Percentiles rank a stretch among this genome's conserved stretches.
Conservation (phyloP, 30 jellyfish, hydroid and myxozoan species). For the Aurelia sp. region DNA sequence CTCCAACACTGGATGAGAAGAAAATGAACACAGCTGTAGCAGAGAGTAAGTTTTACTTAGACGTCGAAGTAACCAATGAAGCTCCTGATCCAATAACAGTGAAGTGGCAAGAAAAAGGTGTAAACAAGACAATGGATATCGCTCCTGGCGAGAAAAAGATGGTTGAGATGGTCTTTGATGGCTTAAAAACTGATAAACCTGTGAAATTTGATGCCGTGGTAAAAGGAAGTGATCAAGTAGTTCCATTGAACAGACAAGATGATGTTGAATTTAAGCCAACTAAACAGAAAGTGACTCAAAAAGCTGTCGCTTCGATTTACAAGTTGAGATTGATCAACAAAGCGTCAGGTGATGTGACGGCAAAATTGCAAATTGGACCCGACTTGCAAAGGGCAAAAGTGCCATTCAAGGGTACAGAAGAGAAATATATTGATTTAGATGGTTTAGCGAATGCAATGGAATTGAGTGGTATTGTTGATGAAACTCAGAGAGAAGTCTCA, state of each 20-base stretch:
- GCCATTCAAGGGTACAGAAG: constrained; percentile 15
- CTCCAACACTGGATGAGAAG: background rate
- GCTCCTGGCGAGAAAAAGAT: background rate
- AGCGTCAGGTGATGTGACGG: constrained; percentile 9
- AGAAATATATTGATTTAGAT: background rate
- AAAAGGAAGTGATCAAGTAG: constrained; percentile 21
- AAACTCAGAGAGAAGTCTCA: constrained; percentile 1
- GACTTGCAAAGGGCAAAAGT: background rate
- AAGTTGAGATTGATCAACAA: constrained; percentile 30
- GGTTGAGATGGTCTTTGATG: background rate
- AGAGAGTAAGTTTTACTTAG: constrained; percentile 18
- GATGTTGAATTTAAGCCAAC: constrained; percentile 24
- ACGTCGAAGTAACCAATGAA: constrained; percentile 35
- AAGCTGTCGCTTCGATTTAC: background rate
- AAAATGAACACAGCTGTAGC: constrained; percentile 2
- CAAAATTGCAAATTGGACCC: constrained; percentile 9
- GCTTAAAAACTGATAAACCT: constrained; percentile 24
- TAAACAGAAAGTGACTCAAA: background rate
- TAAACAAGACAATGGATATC: background rate
- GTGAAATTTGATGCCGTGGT: constrained; percentile 23
- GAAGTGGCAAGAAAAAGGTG: constrained; percentile 24
- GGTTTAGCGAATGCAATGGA: background rate
- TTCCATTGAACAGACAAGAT: constrained; percentile 12
- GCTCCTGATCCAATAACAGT: constrained; percentile 30
- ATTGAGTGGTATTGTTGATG: background rate